These are phyloP conservation scores for Connochaetes taurinus DNA, from an alignment of 2,113 vertebrate species.

Conservation along the genomic window DNA sequence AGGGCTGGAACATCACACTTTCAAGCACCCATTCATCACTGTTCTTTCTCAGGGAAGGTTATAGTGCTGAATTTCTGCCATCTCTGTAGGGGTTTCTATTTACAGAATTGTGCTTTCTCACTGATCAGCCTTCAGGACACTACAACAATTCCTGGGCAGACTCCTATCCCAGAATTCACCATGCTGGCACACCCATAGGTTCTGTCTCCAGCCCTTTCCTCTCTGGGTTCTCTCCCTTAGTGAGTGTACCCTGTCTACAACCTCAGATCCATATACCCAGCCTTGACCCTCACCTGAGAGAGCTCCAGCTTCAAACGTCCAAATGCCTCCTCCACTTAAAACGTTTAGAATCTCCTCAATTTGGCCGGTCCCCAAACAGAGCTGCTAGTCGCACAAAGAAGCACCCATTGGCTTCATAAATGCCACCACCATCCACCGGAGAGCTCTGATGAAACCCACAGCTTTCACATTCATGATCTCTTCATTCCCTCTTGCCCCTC, in stretches of 20 bases:
- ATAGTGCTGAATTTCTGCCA: neutral
- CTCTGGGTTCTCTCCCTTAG: neutral
- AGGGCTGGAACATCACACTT: neutral
- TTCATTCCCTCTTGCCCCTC: neutral
- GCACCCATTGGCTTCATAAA: neutral
- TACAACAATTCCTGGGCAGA: neutral
- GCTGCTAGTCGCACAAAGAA: neutral
- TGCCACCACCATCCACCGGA: no score
- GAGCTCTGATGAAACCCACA: neutral
- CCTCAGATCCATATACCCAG: neutral
- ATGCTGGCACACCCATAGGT: rapidly evolving
- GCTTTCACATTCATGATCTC: neutral
- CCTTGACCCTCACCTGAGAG: neutral
- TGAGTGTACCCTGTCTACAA: neutral
- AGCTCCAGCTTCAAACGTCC: neutral
- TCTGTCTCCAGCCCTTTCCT: neutral
- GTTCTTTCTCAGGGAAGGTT: neutral
- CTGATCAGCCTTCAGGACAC: neutral
- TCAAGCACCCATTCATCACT: neutral
- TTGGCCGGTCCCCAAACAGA: neutral
- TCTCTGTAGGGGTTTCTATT: neutral
- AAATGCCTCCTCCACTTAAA: neutral
- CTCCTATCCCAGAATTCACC: neutral
- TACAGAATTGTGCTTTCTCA: neutral
- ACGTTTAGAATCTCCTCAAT: neutral